Conservation (phyloP, 1,140 invertebrate genomes). For the Pachyrhynchus sulphureomaculatus region DNA sequence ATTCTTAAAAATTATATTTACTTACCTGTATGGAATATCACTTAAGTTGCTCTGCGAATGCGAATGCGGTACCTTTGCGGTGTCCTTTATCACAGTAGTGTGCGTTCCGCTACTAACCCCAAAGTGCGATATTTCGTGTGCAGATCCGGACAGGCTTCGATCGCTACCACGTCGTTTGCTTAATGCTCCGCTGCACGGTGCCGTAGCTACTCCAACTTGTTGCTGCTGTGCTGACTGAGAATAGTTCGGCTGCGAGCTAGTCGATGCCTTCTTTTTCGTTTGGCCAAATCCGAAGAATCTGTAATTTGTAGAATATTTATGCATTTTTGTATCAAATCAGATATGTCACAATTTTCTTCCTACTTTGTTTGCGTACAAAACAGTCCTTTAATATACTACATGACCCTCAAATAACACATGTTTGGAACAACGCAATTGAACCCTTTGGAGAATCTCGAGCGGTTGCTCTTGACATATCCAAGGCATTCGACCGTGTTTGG, state of each 20-base stretch:
- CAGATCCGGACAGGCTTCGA: conserved; percentile 77
- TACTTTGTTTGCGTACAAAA: no score
- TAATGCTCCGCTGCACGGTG: conserved; percentile 50
- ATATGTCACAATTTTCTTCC: background rate
- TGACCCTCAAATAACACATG: no score
- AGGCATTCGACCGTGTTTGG: no score
- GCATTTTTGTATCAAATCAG: background rate
- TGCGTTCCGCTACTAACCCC: conserved; percentile 51
- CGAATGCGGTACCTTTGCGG: conserved; percentile 71
- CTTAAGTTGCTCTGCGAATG: conserved; percentile 80
- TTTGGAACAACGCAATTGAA: no score
- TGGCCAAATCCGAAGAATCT: conserved; percentile 89
- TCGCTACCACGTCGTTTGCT: conserved; percentile 72
- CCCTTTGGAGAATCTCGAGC: no score
- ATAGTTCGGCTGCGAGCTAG: conserved; percentile 58
- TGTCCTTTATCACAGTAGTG: conserved; percentile 50
- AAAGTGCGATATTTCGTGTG: conserved; percentile 73
- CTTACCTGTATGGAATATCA: conserved; percentile 74
- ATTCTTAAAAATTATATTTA: background rate
- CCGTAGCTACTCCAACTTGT: conserved; percentile 40
- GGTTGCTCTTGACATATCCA: no score
- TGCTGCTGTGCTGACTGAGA: conserved; percentile 52
- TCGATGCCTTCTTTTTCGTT: conserved; percentile 78
- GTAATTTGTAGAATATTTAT: background rate
- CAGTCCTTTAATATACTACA: no score